Base-by-base conservation (phyloP, 2,888 invertebrate species). In the Thecocarcelia acutangulata region DNA sequence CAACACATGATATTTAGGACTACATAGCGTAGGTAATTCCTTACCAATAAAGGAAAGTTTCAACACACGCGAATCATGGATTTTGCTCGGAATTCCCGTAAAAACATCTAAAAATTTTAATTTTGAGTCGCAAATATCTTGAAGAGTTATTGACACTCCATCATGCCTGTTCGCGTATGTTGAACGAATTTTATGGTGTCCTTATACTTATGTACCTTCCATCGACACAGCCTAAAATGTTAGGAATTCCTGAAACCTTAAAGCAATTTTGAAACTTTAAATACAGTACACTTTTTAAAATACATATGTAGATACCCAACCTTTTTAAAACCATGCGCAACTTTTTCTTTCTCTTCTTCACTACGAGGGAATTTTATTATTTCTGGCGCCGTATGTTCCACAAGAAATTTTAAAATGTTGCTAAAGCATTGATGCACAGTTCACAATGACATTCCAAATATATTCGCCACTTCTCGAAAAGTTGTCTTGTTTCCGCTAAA, bases 141-240 rank as follows among this genome's bases (percentile, higher is more conserved):
- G 87, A 19, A 88, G 61, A 4, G 86, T 87, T 24, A 87, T 33
- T 11, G 76, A 83, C 17, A 73, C 24, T 2, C 46, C 21, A 48
- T 83, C n/a, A n/a, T n/a, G n/a, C n/a, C n/a, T n/a, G n/a, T n/a
- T n/a, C n/a, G n/a, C n/a, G n/a, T n/a, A n/a, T n/a, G n/a, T n/a
- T n/a, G 79, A 86, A 80, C 86, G 86, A 9, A 87, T 84, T 86
- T 88, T 88, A 48, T 86, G 87, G 86, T 52, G 86, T 87, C 63
- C 85, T 82, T 11, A 87, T 86, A 2, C 42, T 54, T 5, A 84
- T 77, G 33, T 79, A 83, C 24, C 64, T 79, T n/a, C 78, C n/a
- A n/a, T n/a, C n/a, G n/a, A n/a, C n/a, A n/a, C n/a, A n/a, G 21
- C 75, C n/a, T n/a, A 70, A 48, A 11, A 80, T 33, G 44, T 83